These are phyloP conservation scores for Pelochelys cantorii DNA, from an alignment of 2,797 vertebrate genomes.

Conservation along the genomic window DNA sequence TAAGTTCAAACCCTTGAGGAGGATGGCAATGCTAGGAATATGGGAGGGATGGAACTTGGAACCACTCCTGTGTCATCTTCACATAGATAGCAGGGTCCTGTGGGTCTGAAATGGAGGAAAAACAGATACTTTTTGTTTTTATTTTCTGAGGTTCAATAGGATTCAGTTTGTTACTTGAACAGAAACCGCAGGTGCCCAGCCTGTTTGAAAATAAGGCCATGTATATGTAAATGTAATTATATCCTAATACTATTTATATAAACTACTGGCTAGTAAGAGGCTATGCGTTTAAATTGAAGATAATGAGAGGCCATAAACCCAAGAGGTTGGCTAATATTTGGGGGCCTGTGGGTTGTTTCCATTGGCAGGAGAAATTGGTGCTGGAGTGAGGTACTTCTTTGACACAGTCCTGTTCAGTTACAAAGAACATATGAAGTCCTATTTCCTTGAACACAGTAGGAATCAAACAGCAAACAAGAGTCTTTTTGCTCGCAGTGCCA, in stretches of 20 bases:
- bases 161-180: not conserved
- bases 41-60: not conserved
- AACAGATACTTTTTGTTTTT: not conserved
- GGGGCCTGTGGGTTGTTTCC: not conserved
- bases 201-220: not conserved
- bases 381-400: slow-evolving; percentile 32
- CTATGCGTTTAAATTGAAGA: not conserved
- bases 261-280: not conserved
- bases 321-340: slow-evolving; percentile 8
- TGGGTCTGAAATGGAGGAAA: not conserved
- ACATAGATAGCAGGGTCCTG: not conserved
- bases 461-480: slow-evolving; percentile 41
- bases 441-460: slow-evolving; percentile 50
- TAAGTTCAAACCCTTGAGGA: not conserved
- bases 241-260: not conserved
- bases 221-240: not conserved
- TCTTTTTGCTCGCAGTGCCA: slow-evolving; percentile 24
- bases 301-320: not conserved
- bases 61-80: fast-evolving
- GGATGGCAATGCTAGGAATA: not conserved
- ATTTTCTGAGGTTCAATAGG: not conserved
- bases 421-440: slow-evolving; percentile 26
- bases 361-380: slow-evolving; percentile 23
- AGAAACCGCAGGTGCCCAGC: not conserved
- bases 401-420: slow-evolving; percentile 59